Percentiles rank a stretch among this genome's conserved stretches.
Evolutionary conservation across 2,797 vertebrate species (phyloP).

Genomic region (Champsocephalus gunnari): DNA sequence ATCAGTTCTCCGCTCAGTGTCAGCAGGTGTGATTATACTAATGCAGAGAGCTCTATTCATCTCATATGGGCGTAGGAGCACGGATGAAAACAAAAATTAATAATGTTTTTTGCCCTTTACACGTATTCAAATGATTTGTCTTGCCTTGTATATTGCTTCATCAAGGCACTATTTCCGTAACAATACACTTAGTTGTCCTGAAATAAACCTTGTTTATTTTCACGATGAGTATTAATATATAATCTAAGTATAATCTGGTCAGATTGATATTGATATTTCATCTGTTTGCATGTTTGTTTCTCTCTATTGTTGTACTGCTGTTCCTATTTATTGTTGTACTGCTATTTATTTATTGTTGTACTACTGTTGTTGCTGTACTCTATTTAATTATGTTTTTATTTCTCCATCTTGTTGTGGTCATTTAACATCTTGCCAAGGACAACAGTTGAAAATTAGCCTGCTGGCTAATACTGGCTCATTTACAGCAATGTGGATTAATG

Average conservation of each 20-base stretch:
- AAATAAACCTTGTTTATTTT: neutral
- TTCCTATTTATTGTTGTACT: too few species aligned
- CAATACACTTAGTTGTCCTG: neutral
- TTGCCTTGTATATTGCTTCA: neutral
- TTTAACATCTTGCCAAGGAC: too few species aligned
- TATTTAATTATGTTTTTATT: too few species aligned
- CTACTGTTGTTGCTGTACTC: too few species aligned
- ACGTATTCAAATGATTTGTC: neutral
- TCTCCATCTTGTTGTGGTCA: too few species aligned
- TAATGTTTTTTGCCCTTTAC: neutral
- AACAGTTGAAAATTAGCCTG: too few species aligned
- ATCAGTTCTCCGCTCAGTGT: slow-evolving; percentile 36
- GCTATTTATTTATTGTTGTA: too few species aligned
- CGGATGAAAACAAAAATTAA: slow-evolving; percentile 1
- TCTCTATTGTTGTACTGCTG: too few species aligned
- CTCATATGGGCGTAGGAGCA: slow-evolving; percentile 22
- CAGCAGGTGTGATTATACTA: slow-evolving; percentile 44
- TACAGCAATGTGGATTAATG: too few species aligned
- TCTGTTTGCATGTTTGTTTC: too few species aligned
- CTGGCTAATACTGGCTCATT: too few species aligned
- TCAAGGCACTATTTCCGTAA: neutral
- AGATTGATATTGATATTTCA: neutral
- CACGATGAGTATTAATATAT: neutral
- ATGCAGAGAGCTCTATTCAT: slow-evolving; percentile 22
- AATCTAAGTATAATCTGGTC: neutral